Evolutionary conservation across 2,113 vertebrate genomes (phyloP), one percentile per base, ranked within the genome.

Genomic region (Herpailurus yagouaroundi): DNA sequence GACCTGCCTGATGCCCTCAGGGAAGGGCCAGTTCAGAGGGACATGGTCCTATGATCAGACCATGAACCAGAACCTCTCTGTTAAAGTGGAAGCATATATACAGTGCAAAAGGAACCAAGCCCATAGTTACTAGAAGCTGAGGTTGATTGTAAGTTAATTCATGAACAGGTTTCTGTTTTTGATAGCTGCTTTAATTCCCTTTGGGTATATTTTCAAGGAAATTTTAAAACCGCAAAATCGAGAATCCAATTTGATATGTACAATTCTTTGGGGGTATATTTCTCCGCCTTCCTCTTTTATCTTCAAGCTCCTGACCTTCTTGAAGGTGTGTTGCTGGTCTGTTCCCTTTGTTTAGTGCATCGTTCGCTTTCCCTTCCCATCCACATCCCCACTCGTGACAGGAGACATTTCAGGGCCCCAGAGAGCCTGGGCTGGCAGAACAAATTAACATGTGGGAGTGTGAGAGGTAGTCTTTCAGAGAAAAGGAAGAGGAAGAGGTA

Each of bases 381-480:
- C 74, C 89, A 63, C 69, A 33, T 21, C 73, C 41, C 84, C 86
- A 92, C 73, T 96, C 38, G 3, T n/a, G 94, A 95, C 90, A 96
- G 92, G 91, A 91, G 90, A 88, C n/a, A 41, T 92, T 95, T 92
- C 96, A 94, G 83, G 94, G 94, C 97, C 90, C 91, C 71, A 84
- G 96, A 96, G 97, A 97, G 90, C 90, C 83, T 45, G 19, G 91
- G 92, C 64, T 94, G 93, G 96, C 92, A 83, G 84, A 89, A 64
- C 90, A 57, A 79, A 76, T 5, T 63, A 92, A 89, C 91, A 36
- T 27, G 84, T 77, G 88, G 88, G 91, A 93, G 80, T 52, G 68
- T 31, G n/a, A 85, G 83, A 85, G 76, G 79, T 45, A 12, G 52
- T 45, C 74, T 94, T 93, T 91, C 63, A 52, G 64, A 87, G 68